These are phyloP conservation scores for Macrophya alboannulata DNA, from an alignment of 2,888 invertebrate species.

Conservation along the genomic window DNA sequence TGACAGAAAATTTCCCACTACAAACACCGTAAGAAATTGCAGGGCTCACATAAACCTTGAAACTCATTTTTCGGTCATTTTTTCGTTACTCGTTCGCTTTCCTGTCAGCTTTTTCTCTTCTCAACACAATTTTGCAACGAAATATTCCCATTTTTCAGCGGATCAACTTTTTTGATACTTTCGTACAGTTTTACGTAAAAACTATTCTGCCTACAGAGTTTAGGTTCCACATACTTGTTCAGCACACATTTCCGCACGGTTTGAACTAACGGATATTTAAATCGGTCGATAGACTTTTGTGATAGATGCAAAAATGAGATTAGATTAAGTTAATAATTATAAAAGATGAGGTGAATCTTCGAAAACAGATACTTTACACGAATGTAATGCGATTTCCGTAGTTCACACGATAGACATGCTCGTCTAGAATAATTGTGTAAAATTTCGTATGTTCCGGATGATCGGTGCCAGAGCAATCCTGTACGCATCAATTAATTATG, in stretches of 20 bases:
- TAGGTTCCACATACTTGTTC: neutral
- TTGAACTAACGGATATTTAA: neutral
- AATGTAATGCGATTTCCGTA: neutral
- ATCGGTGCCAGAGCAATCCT: neutral
- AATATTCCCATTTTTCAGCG: neutral
- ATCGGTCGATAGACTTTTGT: neutral
- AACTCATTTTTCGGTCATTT: neutral
- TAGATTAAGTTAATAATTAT: neutral
- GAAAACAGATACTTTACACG: no score
- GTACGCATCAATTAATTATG: neutral
- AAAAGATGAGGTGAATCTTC: neutral
- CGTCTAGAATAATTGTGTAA: neutral
- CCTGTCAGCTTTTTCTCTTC: neutral
- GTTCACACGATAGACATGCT: neutral
- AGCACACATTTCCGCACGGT: neutral
- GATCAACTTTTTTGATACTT: neutral
- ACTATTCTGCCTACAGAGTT: neutral
- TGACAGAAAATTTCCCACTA: slow-evolving; percentile 35
- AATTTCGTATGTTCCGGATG: neutral
- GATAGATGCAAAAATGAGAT: neutral
- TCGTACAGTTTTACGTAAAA: neutral
- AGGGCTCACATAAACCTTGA: neutral
- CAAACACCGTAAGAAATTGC: neutral
- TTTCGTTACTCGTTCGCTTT: neutral
- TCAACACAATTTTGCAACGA: neutral